phyloP scores from a whole-genome alignment of 2,888 invertebrate genomes.

The Xestoiulus laeticollis region DNA sequence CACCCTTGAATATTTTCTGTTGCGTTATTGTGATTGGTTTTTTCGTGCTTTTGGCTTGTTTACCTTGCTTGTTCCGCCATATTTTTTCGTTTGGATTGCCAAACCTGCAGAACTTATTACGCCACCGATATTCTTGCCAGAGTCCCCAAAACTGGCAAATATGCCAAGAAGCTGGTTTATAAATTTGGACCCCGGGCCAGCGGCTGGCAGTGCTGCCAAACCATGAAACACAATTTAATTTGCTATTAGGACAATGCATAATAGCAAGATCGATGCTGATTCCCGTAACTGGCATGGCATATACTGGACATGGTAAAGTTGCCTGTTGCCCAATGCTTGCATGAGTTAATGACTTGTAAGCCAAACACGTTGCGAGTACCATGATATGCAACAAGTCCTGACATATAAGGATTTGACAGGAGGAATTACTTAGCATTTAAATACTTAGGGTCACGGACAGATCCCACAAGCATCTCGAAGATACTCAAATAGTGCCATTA shows the following conservation, averaged over 20 bases:
- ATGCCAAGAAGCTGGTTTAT: slow-evolving; percentile 64
- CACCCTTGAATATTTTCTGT: too few relatives aligned
- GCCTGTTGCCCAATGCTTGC: not conserved
- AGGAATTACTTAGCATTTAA: too few relatives aligned
- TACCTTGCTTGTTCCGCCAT: not conserved
- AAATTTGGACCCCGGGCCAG: slow-evolving; percentile 64
- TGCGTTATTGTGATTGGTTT: not conserved
- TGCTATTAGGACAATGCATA: not conserved
- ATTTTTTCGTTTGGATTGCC: not conserved
- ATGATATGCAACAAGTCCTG: too few relatives aligned
- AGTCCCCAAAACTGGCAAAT: slow-evolving; percentile 64
- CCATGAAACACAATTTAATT: not conserved
- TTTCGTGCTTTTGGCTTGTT: not conserved
- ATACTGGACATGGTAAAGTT: not conserved
- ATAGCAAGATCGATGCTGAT: not conserved
- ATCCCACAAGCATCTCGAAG: too few relatives aligned
- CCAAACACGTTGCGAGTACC: not conserved
- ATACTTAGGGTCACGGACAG: too few relatives aligned
- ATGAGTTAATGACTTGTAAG: not conserved
- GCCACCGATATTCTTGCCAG: slow-evolving; percentile 64
- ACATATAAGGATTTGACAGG: too few relatives aligned
- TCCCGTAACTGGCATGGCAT: not conserved
- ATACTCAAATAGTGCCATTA: too few relatives aligned
- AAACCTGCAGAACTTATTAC: slow-evolving; percentile 63
- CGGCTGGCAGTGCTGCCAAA: slow-evolving; percentile 61